phyloP scores from a whole-genome alignment of 2,888 invertebrate species.

The Zaprionus lineosus region DNA sequence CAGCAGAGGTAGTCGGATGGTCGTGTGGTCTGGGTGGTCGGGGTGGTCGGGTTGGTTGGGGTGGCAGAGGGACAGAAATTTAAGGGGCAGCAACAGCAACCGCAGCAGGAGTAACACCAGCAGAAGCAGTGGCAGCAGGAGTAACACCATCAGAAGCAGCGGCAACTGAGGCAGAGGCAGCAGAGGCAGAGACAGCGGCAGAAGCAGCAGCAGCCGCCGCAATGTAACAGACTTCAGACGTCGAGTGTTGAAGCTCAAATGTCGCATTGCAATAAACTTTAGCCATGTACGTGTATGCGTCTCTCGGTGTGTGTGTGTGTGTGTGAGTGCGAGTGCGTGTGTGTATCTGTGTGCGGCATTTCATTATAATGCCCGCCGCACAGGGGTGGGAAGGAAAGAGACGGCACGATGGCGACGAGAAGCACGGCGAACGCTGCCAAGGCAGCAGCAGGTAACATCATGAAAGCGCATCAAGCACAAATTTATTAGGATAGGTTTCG shows the following conservation, averaged over 20 bases:
- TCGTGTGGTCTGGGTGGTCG: too few relatives aligned
- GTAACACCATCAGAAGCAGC: conserved; percentile 30
- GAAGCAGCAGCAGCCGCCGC: conserved; percentile 39
- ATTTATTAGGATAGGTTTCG: conserved; percentile 78
- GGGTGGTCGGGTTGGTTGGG: too few relatives aligned
- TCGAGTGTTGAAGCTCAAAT: conserved; percentile 75
- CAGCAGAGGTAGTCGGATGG: conserved; percentile 7
- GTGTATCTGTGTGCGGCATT: conserved; percentile 46
- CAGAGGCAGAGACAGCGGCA: conserved; percentile 11
- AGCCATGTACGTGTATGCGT: conserved; percentile 31
- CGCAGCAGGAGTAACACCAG: conserved; percentile 18
- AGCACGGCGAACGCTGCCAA: conserved; percentile 9
- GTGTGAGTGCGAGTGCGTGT: conserved; percentile 15
- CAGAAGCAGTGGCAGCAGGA: conserved; percentile 9
- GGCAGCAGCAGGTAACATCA: conserved; percentile 72
- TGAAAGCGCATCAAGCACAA: conserved; percentile 76
- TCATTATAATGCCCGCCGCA: conserved; percentile 60
- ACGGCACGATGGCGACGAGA: conserved; percentile 3
- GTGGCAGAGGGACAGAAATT: not conserved
- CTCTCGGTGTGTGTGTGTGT: conserved; percentile 12
- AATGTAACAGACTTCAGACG: conserved; percentile 68
- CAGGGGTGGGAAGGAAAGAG: conserved; percentile 50
- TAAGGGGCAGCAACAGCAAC: conserved; percentile 6
- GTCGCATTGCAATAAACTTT: conserved; percentile 76
- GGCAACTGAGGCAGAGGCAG: conserved; percentile 35